Base-by-base conservation (phyloP, 2,113 vertebrate genomes). In the Tragelaphus buxtoni region DNA sequence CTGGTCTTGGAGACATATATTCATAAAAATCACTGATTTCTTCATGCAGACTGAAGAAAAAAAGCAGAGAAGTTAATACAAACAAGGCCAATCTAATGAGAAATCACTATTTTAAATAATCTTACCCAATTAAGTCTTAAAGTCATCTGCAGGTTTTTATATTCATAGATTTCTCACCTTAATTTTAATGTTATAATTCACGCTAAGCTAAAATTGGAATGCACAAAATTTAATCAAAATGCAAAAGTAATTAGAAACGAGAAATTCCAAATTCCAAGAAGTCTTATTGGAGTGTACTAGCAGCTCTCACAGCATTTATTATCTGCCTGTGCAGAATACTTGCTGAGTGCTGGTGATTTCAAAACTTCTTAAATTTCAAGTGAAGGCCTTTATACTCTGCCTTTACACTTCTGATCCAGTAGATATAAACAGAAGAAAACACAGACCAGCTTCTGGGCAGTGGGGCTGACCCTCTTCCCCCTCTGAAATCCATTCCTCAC, bases 21-120 rank as follows among this genome's bases (percentile, higher is more conserved):
- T 99, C 99, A 88, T 99, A 99, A 96, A 99, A 99, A 98, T 99
- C 99, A 94, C 98, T 99, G 97, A 99, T 99, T 98, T 99, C 99
- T 98, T 99, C 99, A 93, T 99, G 99, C 88, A 99, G 99, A 95
- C 99, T 99, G 96, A 32, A 81, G 51, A 53, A 60, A 49, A 47
- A 85, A 61, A 82, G 3, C 61, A 84, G 58, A 61, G 30, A 4
- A 77, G 88, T 96, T 77, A 87, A n/a, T 6, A 58, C 9, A 16
- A 61, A 80, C 30, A 72, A 18, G 53, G 32, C 51, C 45, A 7
- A 51, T 18, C 65, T 88, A 76, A 55, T 26, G 87, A 91, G 58
- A 87, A 84, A 79, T 35, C 51, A 63, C 18, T 24, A 51, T 65
- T 72, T 85, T 91, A 79, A 87, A 35, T 58, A 82, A 65, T 32